Conservation (phyloP, 2,113 vertebrate species). For the Helogale parvula region DNA sequence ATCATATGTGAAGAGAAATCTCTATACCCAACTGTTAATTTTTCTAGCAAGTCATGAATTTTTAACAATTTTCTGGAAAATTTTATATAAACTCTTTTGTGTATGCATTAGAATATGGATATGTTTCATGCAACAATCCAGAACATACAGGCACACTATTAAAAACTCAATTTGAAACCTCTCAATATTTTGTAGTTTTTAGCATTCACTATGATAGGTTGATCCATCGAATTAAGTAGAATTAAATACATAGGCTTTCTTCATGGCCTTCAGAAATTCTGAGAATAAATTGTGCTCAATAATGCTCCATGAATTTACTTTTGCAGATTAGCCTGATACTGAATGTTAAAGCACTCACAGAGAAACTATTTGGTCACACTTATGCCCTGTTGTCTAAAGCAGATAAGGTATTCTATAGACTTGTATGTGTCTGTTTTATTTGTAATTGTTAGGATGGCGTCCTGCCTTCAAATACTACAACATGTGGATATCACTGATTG, state of each 20-base stretch:
- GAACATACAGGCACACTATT: background rate
- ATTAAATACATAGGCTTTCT: background rate
- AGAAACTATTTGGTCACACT: background rate
- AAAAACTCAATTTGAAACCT: background rate
- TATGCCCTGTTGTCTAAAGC: background rate
- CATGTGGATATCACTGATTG: slow-evolving; percentile 98
- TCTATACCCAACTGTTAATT: background rate
- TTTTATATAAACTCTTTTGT: background rate
- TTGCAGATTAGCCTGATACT: background rate
- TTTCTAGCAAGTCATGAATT: slow-evolving; percentile 24
- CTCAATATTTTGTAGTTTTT: background rate
- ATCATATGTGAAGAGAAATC: background rate
- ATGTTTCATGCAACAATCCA: background rate
- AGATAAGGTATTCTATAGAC: background rate
- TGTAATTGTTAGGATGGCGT: slow-evolving; percentile 92
- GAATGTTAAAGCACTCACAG: background rate
- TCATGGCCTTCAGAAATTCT: background rate
- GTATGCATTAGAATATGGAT: background rate
- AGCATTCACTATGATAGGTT: background rate
- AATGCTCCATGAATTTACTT: background rate
- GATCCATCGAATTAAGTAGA: background rate
- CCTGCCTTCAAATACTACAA: slow-evolving; percentile 99
- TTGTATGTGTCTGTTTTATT: slow-evolving; percentile 21
- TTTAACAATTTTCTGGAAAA: slow-evolving; percentile 14
- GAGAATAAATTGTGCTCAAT: background rate